Conservation (phyloP, 2,797 vertebrate species). For the Acestrorhynchus altus region DNA sequence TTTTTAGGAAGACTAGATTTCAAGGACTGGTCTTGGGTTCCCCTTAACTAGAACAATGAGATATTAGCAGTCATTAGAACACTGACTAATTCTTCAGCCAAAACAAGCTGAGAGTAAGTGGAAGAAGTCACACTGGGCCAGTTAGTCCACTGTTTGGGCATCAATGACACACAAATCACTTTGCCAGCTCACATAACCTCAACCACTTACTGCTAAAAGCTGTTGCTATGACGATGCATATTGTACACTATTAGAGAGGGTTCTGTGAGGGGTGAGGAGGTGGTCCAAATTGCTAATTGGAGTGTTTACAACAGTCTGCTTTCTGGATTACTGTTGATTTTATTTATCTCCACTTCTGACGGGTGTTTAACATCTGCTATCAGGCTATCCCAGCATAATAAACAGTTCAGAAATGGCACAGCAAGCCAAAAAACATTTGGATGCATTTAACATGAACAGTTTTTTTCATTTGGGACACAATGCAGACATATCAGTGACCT, state of each 20-base stretch:
- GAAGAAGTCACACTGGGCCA: not conserved
- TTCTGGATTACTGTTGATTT: slow-evolving; percentile 7
- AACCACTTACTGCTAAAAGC: not conserved
- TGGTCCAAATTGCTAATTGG: slow-evolving; percentile 8
- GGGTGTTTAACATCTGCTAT: not conserved
- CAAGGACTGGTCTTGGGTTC: too few species aligned
- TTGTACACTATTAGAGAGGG: slow-evolving; percentile 23
- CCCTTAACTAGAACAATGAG: too few species aligned
- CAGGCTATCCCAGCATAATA: not conserved
- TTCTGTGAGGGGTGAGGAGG: slow-evolving; percentile 30
- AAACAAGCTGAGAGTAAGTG: not conserved
- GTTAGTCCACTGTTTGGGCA: slow-evolving; percentile 8
- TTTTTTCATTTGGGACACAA: slow-evolving; percentile 10
- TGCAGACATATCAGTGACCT: not conserved
- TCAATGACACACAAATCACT: slow-evolving; percentile 41
- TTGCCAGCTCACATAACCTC: slow-evolving; percentile 35
- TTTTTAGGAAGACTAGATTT: too few species aligned
- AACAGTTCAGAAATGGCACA: slow-evolving; percentile 18
- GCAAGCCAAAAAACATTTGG: not conserved
- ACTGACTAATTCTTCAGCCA: not conserved
- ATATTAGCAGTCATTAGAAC: not conserved
- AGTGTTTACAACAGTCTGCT: slow-evolving; percentile 4
- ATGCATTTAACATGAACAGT: slow-evolving; percentile 6
- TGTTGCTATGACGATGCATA: slow-evolving; percentile 63
- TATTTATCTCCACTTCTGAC: not conserved